Conservation (phyloP, 2,113 vertebrate genomes). For the Oryzias woworae region DNA sequence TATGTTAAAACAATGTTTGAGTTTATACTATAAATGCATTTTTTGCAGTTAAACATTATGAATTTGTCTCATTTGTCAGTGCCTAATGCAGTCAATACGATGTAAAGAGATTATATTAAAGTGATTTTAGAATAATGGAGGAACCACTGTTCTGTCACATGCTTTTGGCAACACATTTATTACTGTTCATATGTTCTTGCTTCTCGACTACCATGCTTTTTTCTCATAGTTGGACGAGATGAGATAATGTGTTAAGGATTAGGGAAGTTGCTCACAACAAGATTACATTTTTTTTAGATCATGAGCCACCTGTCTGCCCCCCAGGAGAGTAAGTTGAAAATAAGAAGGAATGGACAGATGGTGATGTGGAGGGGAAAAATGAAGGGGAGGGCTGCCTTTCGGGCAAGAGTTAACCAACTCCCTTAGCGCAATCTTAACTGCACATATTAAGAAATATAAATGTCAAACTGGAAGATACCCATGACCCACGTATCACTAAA, state of each 20-base stretch:
- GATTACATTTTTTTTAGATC: conserved; percentile 51
- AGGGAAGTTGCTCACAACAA: conserved; percentile 51
- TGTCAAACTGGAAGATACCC: neutral
- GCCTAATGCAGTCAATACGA: no score
- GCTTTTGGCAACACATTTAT: no score
- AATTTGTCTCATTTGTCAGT: no score
- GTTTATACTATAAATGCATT: no score
- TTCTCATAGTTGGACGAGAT: conserved; percentile 6
- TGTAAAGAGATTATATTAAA: no score
- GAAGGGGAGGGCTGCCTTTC: conserved; percentile 27
- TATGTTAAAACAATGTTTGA: no score
- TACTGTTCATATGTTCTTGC: no score
- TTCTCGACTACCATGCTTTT: no score
- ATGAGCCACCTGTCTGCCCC: conserved; percentile 63
- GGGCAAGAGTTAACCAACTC: conserved; percentile 38
- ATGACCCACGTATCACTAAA: no score
- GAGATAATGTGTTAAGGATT: conserved; percentile 39
- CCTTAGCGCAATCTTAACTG: conserved; percentile 20
- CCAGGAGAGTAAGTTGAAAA: conserved; percentile 40
- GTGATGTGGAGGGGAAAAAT: conserved; percentile 29
- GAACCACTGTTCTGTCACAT: no score
- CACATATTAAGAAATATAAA: conserved; percentile 19
- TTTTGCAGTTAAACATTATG: no score
- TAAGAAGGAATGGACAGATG: conserved; percentile 56
- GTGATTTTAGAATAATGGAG: no score